Conservation (phyloP, 2,888 invertebrate species). For the Aspidapion aeneum region DNA sequence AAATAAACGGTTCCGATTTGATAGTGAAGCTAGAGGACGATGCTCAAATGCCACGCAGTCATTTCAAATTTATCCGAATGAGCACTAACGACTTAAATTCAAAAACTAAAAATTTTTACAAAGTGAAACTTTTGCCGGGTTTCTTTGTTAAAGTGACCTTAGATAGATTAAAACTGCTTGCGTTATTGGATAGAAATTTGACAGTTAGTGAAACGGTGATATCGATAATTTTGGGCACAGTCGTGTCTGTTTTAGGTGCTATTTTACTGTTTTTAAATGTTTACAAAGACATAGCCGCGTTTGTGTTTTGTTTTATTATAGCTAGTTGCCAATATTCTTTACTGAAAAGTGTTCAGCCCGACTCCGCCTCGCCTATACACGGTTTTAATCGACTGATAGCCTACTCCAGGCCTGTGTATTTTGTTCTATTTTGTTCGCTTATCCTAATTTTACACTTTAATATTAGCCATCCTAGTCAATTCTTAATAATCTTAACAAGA, state of each 20-base stretch:
- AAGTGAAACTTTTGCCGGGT: slow-evolving; percentile 65
- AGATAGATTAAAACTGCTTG: slow-evolving; percentile 88
- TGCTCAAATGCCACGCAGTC: slow-evolving; percentile 51
- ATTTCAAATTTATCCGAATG: slow-evolving; percentile 54
- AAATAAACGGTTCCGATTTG: slow-evolving; percentile 15
- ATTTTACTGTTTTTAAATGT: slow-evolving; percentile 78
- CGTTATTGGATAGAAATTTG: slow-evolving; percentile 89
- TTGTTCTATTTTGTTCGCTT: slow-evolving; percentile 69
- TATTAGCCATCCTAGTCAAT: slow-evolving; percentile 48
- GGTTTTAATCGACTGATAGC: slow-evolving; percentile 95
- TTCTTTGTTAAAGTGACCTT: slow-evolving; percentile 77
- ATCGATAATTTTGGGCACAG: slow-evolving; percentile 77
- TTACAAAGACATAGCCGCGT: slow-evolving; percentile 89
- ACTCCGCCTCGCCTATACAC: slow-evolving; percentile 97
- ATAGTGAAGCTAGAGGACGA: slow-evolving; percentile 48
- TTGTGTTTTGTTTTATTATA: slow-evolving; percentile 96
- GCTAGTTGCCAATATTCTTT: slow-evolving; percentile 97
- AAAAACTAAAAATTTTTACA: slow-evolving; percentile 59
- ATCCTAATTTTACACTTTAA: slow-evolving; percentile 41
- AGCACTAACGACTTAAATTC: slow-evolving; percentile 30
- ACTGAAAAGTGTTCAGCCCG: slow-evolving; percentile 97
- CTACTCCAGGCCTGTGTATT: slow-evolving; percentile 92
- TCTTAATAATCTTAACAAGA: slow-evolving; percentile 62
- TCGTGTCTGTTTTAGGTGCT: slow-evolving; percentile 84
- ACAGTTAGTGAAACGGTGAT: slow-evolving; percentile 77